These are phyloP conservation scores for Nannobrachium achirus DNA, from an alignment of 2,113 vertebrate species.

Conservation along the genomic window DNA sequence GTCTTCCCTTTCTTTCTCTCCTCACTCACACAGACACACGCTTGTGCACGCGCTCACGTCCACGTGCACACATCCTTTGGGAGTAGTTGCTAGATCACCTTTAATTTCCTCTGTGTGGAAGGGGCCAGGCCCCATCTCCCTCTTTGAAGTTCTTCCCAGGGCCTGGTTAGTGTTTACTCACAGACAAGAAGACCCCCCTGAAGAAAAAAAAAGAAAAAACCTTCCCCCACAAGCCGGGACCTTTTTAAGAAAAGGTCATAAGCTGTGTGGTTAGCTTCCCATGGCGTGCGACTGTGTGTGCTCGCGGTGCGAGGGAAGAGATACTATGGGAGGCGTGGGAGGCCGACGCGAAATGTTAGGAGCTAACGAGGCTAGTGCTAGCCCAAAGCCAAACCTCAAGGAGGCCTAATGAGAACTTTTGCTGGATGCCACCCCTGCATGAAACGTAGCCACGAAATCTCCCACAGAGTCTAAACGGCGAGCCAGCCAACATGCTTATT, in stretches of 20 bases:
- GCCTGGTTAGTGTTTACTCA: slow-evolving; percentile 8
- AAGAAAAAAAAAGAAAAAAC: not conserved
- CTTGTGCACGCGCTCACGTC: not conserved
- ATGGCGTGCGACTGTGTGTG: not conserved
- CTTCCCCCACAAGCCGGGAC: not conserved
- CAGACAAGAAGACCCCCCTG: slow-evolving; percentile 9
- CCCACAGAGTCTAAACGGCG: not conserved
- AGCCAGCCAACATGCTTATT: too few species aligned
- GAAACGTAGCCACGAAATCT: not conserved
- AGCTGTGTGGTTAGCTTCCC: not conserved
- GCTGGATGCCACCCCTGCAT: not conserved
- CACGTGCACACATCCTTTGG: slow-evolving; percentile 1
- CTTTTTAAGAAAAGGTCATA: slow-evolving; percentile 12
- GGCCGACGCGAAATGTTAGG: not conserved
- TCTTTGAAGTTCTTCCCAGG: slow-evolving; percentile 6
- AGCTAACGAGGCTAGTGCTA: not conserved
- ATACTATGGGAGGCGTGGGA: not conserved
- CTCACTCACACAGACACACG: not conserved
- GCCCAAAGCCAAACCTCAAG: not conserved
- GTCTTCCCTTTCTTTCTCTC: not conserved
- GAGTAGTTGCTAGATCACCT: not conserved
- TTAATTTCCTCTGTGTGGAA: slow-evolving; percentile 7
- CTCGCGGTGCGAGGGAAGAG: not conserved
- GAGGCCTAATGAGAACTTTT: too few species aligned
- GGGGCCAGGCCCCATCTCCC: not conserved